Evolutionary conservation across 64 coral and sea anemone species (phyloP).

Genomic region (Dendrophyllia cribrosa): DNA sequence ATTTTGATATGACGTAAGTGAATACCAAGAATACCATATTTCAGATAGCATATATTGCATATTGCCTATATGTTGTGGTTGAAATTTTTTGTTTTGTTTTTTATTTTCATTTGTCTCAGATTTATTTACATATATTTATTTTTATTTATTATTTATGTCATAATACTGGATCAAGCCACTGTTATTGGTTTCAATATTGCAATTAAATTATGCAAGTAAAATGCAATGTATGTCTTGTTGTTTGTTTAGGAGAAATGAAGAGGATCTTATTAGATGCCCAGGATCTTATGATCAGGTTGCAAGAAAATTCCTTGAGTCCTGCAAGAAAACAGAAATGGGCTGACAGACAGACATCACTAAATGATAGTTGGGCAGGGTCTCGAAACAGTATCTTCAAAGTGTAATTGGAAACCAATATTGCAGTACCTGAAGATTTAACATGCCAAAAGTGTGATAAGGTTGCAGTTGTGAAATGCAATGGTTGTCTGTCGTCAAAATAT

Average conservation of each 20-base stretch:
- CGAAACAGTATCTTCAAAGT: slow-evolving; percentile 12
- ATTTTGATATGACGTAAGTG: too few species aligned
- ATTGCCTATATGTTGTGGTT: too few species aligned
- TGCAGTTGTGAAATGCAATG: slow-evolving; percentile 32
- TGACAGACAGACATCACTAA: slow-evolving; percentile 31
- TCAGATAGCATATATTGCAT: too few species aligned
- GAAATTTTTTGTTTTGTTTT: too few species aligned
- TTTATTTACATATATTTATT: too few species aligned
- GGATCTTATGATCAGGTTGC: slow-evolving; percentile 14
- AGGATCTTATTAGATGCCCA: slow-evolving; percentile 33
- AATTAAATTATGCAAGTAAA: background rate
- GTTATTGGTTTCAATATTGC: background rate
- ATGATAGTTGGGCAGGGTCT: slow-evolving; percentile 29
- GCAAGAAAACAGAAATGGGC: slow-evolving; percentile 33
- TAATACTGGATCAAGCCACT: too few species aligned
- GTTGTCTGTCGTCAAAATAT: background rate
- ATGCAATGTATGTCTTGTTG: too few species aligned
- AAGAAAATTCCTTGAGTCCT: background rate
- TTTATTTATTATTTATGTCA: too few species aligned
- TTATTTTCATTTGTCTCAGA: too few species aligned
- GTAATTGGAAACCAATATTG: slow-evolving; percentile 7
- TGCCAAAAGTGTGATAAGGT: slow-evolving; percentile 37
- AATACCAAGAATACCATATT: too few species aligned
- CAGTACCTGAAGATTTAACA: slow-evolving; percentile 28
- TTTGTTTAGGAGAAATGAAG: slow-evolving; percentile 48